These are phyloP conservation scores for Drosophila ezoana DNA, from an alignment of 2,888 invertebrate genomes.

Conservation along the genomic window DNA sequence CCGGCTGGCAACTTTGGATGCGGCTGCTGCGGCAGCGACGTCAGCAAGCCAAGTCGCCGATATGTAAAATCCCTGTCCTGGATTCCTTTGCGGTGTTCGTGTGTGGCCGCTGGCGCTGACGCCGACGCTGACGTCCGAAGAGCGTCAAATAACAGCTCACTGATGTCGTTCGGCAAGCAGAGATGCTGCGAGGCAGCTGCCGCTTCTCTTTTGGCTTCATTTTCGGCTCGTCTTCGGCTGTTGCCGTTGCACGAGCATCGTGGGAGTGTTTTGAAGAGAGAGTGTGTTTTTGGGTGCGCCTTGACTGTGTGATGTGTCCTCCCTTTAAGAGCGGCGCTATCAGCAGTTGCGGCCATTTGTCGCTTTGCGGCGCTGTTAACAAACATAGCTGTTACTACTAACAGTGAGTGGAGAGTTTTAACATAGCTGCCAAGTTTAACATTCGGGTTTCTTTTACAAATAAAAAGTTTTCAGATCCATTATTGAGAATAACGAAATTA, in stretches of 20 bases:
- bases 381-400: background rate
- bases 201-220: background rate
- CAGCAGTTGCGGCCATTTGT: slow-evolving; percentile 31
- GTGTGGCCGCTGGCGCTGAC: slow-evolving; percentile 20
- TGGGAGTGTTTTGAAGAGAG: slow-evolving; percentile 12
- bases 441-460: background rate
- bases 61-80: slow-evolving; percentile 37
- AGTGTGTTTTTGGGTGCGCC: slow-evolving; percentile 50
- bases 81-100: slow-evolving; percentile 34
- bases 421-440: slow-evolving; percentile 6
- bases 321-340: slow-evolving; percentile 17
- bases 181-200: slow-evolving; percentile 29
- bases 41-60: slow-evolving; percentile 15
- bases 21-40: slow-evolving; percentile 25
- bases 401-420: slow-evolving; percentile 54
- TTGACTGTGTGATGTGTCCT: slow-evolving; percentile 21
- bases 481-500: too few relatives aligned
- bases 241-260: slow-evolving; percentile 12
- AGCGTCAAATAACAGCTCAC: slow-evolving; percentile 33
- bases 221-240: slow-evolving; percentile 13
- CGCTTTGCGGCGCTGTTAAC: slow-evolving; percentile 51
- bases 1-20: slow-evolving; percentile 26
- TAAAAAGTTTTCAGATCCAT: background rate
- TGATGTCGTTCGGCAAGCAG: slow-evolving; percentile 16
- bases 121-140: slow-evolving; percentile 26